These are phyloP conservation scores for Rhagoletis pomonella DNA, from an alignment of 1,140 invertebrate genomes.

Conservation along the genomic window DNA sequence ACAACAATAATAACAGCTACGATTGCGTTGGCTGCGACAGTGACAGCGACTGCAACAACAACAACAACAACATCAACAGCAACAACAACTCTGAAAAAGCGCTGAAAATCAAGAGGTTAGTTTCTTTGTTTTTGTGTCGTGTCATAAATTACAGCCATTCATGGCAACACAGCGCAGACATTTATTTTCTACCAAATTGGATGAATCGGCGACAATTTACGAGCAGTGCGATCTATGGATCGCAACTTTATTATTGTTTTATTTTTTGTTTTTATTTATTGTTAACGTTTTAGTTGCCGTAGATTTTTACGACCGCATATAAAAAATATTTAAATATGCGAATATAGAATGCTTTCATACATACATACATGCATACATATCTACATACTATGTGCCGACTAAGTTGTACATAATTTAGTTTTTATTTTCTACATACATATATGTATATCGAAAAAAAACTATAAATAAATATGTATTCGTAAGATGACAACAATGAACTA, in stretches of 20 bases:
- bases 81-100: not conserved
- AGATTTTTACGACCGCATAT: not conserved
- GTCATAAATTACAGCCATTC: conserved; percentile 48
- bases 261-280: not conserved
- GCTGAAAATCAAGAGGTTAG: conserved; percentile 46
- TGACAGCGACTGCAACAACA: not conserved
- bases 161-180: conserved; percentile 43
- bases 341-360: not conserved
- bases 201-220: conserved; percentile 50
- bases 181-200: conserved; percentile 52
- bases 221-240: conserved; percentile 2
- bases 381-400: not conserved
- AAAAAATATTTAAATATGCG: not conserved
- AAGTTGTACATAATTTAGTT: not conserved
- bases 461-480: conserved; percentile 47
- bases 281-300: conserved; percentile 3
- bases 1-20: not conserved
- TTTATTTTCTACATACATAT: not conserved
- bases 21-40: not conserved
- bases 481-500: conserved; percentile 48
- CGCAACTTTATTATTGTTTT: not conserved
- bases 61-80: not conserved
- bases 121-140: conserved; percentile 44
- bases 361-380: not conserved
- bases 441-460: not conserved